A percentile compares a stretch with the other conserved stretches of the same genome.
These are phyloP conservation scores for Neodiprion fabricii DNA, from an alignment of 1,140 invertebrate genomes.

Conservation along the genomic window DNA sequence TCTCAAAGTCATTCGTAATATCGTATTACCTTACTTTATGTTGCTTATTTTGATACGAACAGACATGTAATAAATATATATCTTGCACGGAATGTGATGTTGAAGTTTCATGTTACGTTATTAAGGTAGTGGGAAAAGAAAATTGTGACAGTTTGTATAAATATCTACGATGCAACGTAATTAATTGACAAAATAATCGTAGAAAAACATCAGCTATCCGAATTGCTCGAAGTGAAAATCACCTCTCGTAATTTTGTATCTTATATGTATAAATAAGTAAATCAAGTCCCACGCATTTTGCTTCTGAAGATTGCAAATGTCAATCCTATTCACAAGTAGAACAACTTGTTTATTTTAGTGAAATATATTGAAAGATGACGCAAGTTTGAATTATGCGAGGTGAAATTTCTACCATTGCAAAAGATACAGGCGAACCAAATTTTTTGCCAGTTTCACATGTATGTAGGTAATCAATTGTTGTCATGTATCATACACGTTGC, in stretches of 20 bases:
- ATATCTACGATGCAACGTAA: neutral
- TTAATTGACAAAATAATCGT: neutral
- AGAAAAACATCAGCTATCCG: neutral
- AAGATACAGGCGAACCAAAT: neutral
- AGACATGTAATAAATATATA: neutral
- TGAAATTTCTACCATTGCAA: neutral
- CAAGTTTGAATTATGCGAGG: too few species aligned
- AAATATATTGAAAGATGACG: too few species aligned
- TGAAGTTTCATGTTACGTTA: neutral
- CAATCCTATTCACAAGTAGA: too few species aligned
- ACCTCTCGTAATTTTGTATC: too few species aligned
- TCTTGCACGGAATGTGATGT: neutral
- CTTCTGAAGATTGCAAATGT: too few species aligned
- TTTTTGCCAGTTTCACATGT: too few species aligned
- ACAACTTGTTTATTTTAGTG: too few species aligned
- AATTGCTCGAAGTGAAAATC: neutral
- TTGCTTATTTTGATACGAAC: neutral
- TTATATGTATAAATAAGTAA: too few species aligned
- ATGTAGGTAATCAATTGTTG: neutral
- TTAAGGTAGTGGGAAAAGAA: neutral
- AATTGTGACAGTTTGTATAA: neutral
- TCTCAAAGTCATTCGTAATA: neutral
- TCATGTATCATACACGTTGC: conserved; percentile 32
- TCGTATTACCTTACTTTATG: neutral
- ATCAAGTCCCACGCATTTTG: too few species aligned